phyloP scores from a whole-genome alignment of 1,140 invertebrate species.

The Eciton burchellii region DNA sequence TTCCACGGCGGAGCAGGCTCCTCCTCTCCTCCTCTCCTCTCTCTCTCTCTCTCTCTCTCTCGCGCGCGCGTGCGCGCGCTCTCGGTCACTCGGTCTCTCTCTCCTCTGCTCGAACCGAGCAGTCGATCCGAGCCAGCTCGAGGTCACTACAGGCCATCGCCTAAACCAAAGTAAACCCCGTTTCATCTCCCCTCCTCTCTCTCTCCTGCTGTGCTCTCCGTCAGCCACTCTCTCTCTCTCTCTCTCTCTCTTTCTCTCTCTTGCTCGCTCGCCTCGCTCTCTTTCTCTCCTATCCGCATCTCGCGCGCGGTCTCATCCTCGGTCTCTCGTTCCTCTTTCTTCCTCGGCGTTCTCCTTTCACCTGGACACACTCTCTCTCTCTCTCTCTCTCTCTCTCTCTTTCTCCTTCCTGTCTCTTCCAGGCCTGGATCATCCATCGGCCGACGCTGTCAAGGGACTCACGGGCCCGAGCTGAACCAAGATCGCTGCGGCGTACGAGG shows the following conservation, averaged over 20 bases:
- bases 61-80: too few species aligned
- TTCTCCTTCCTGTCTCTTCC: constrained; percentile 49
- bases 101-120: constrained; percentile 67
- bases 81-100: too few species aligned
- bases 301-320: constrained; percentile 62
- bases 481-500: constrained; percentile 58
- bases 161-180: constrained; percentile 79
- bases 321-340: constrained; percentile 34
- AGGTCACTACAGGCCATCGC: constrained; percentile 82
- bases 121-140: constrained; percentile 74
- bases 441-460: constrained; percentile 44
- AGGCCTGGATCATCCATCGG: constrained; percentile 51
- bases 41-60: constrained; percentile 62
- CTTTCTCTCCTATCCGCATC: constrained; percentile 58
- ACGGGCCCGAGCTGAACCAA: constrained; percentile 17
- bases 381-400: constrained; percentile 49
- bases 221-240: constrained; percentile 68
- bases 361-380: constrained; percentile 30
- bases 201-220: constrained; percentile 25
- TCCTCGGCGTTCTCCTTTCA: constrained; percentile 47
- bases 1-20: constrained; percentile 75
- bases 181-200: constrained; percentile 72
- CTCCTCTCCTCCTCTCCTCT: constrained; percentile 48
- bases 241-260: constrained; percentile 7
- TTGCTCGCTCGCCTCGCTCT: constrained; percentile 32